Percentiles rank a stretch among this genome's conserved stretches.
These are phyloP conservation scores for Pseudobourletiella spinata DNA, from an alignment of 1,140 invertebrate species.

Conservation along the genomic window DNA sequence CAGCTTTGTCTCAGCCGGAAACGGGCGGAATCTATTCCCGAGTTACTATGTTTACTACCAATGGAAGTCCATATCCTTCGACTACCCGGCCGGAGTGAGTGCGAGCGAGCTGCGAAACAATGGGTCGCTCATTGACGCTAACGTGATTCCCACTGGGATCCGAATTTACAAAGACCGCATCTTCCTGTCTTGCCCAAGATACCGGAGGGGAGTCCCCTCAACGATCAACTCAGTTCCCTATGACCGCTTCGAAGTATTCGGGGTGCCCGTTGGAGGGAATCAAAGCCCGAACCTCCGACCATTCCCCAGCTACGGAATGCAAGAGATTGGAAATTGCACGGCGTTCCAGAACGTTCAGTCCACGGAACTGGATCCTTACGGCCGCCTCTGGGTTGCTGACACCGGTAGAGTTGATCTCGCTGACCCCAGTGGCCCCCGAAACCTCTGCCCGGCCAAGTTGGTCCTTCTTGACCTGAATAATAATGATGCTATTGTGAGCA, in stretches of 20 bases:
- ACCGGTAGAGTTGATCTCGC: slow-evolving; percentile 53
- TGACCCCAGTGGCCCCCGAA: slow-evolving; percentile 58
- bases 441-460: slow-evolving; percentile 61
- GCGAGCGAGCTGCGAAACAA: background rate
- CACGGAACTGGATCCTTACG: slow-evolving; percentile 58
- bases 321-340: slow-evolving; percentile 54
- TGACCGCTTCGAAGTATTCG: too few relatives aligned
- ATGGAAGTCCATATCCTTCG: background rate
- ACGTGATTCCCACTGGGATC: background rate
- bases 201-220: background rate
- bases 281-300: slow-evolving; percentile 42
- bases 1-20: too few relatives aligned
- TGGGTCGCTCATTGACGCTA: background rate
- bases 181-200: background rate
- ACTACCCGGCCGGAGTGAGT: background rate
- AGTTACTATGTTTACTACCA: background rate
- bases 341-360: slow-evolving; percentile 68
- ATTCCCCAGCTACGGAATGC: slow-evolving; percentile 71
- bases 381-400: slow-evolving; percentile 64
- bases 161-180: background rate
- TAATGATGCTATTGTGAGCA: slow-evolving; percentile 51
- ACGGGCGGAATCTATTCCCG: too few relatives aligned
- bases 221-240: background rate
- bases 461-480: slow-evolving; percentile 63
- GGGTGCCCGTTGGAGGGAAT: too few relatives aligned